Percentiles rank a stretch among this genome's conserved stretches.
Evolutionary conservation across 2,113 vertebrate genomes (phyloP).

Genomic region (Petroica traversi): DNA sequence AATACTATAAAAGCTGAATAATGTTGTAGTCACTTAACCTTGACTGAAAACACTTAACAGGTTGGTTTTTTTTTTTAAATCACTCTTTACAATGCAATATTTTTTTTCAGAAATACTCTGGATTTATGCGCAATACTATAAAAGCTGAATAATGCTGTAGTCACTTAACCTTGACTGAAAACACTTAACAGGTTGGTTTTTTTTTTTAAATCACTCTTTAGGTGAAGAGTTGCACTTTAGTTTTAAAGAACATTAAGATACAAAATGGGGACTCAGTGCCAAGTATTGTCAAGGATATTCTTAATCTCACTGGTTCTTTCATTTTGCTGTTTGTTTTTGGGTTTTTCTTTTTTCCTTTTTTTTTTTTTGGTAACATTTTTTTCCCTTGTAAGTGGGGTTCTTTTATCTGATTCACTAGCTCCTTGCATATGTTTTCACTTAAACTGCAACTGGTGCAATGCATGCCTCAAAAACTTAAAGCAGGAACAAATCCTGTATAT

Average conservation of each 20-base stretch:
- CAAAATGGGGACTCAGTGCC: not conserved
- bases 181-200: not conserved
- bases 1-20: not conserved
- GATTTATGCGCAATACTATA: not conserved
- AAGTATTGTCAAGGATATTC: not conserved
- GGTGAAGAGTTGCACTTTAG: not conserved
- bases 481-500: not conserved
- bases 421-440: not conserved
- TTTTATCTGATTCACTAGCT: not conserved
- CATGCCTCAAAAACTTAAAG: not conserved
- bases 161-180: not conserved
- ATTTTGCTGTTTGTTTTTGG: not conserved
- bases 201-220: not conserved
- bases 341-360: accelerated
- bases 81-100: not conserved
- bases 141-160: not conserved
- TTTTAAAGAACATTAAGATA: not conserved
- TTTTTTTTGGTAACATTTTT: not conserved
- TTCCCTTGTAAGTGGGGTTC: accelerated
- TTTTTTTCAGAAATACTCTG: not conserved
- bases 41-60: not conserved
- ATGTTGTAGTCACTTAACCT: not conserved
- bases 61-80: not conserved
- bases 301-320: not conserved
- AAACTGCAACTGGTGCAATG: not conserved